A percentile compares a stretch with the other conserved stretches of the same genome.
Evolutionary conservation across 2,888 invertebrate genomes (phyloP).

Genomic region (Bursaphelenchus okinawaensis): DNA sequence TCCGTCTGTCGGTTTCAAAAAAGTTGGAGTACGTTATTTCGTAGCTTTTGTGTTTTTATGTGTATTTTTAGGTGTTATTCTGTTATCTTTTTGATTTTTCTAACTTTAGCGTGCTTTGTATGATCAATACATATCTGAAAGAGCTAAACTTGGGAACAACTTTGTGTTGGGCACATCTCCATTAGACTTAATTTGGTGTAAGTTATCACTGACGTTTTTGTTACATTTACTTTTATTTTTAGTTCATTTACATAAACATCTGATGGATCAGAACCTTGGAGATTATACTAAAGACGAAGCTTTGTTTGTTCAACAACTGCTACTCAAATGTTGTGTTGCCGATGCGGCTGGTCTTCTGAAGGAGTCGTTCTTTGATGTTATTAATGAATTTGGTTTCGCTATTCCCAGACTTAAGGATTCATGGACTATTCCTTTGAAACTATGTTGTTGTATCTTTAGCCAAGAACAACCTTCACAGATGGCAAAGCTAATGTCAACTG

Average conservation of each 20-base stretch:
- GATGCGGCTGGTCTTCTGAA: not conserved
- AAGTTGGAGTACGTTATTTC: not conserved
- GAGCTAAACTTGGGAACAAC: too few relatives aligned
- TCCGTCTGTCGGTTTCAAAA: constrained; percentile 4
- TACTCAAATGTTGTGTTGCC: constrained; percentile 17
- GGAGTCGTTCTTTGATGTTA: constrained; percentile 4
- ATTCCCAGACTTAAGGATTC: not conserved
- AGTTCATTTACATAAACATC: constrained; percentile 16
- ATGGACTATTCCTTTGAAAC: not conserved
- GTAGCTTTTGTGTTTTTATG: too few relatives aligned
- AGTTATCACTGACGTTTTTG: too few relatives aligned
- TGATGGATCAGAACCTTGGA: constrained; percentile 19
- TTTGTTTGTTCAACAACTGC: constrained; percentile 11
- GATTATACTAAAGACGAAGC: constrained; percentile 19
- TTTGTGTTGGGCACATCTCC: too few relatives aligned
- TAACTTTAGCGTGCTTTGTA: too few relatives aligned
- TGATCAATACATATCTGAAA: too few relatives aligned
- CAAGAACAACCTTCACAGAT: not conserved
- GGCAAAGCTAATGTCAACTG: not conserved
- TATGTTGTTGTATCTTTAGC: not conserved
- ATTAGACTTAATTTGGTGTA: constrained; percentile 12
- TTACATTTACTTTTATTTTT: not conserved
- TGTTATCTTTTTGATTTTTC: too few relatives aligned
- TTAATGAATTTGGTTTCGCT: not conserved
- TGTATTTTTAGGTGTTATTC: too few relatives aligned